A percentile compares a stretch with the other conserved stretches of the same genome.
These are phyloP conservation scores for Bubo blakistoni DNA, from an alignment of 2,113 vertebrate species.

Conservation along the genomic window DNA sequence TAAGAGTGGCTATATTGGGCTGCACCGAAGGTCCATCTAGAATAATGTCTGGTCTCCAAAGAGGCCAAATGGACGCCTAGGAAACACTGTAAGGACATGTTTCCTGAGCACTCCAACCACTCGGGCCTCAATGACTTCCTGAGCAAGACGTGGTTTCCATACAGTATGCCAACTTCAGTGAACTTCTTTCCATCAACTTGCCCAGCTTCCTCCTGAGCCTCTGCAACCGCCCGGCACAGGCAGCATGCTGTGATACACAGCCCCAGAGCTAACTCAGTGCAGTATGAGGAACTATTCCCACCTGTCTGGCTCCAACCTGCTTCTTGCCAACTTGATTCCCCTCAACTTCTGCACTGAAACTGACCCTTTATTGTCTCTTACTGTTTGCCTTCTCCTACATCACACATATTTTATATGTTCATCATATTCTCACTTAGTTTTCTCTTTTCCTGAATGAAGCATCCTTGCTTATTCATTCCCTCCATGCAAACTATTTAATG, in stretches of 20 bases:
- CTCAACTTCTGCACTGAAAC: neutral
- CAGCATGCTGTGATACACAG: accelerated
- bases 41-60: neutral
- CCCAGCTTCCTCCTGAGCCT: neutral
- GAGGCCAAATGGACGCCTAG: neutral
- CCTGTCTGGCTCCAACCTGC: neutral
- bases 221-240: accelerated
- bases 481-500: neutral
- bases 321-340: neutral
- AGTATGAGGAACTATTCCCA: neutral
- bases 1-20: neutral
- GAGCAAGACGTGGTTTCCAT: neutral
- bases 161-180: accelerated
- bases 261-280: neutral
- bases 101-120: neutral
- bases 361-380: neutral
- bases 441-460: neutral
- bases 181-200: neutral
- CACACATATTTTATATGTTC: neutral
- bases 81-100: neutral
- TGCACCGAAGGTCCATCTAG: neutral
- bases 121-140: neutral
- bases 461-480: neutral
- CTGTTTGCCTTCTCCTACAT: neutral
- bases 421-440: neutral